Evolutionary conservation across 2,888 invertebrate genomes (phyloP), one percentile per base, ranked within the genome.

Genomic region (Lasioglossum vierecki): DNA sequence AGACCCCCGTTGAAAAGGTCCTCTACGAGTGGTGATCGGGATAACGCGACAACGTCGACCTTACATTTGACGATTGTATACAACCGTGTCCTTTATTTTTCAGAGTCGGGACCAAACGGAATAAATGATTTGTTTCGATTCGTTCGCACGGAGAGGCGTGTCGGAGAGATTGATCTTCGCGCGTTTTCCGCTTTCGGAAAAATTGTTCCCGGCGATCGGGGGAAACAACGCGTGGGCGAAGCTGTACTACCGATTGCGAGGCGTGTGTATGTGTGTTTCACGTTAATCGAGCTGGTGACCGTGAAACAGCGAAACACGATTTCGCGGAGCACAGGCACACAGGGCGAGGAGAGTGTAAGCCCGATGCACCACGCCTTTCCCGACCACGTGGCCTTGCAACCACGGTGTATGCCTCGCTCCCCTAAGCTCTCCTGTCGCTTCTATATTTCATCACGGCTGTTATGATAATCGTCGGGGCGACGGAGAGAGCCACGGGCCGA

Each of bases 361-460:
- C 83, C 84, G 86, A 88, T 86, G 88, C 85, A 89, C 87, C 88
- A 87, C 88, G 84, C 87, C 87, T 88, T 84, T 87, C 83, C 79
- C 85, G 84, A 87, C 88, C 90, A 89, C 90, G 87, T 90, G 90
- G 91, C 88, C 80, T 84, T 83, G 83, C 81, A 35, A 35, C 63
- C 35, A 63, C 63, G 63, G 30, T 18, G 63, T 71, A 63, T 75
- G 60, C 72, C 57, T 83, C 86, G 77, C 81, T 75, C 86, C 89
- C 85, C 90, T 88, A 88, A 88, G 81, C 84, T 86, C 77, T 78
- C 77, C 75, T 72, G 86, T 76, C 83, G 89, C 90, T 89, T 90
- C 90, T 88, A 93, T 93, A 92, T 93, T 93, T 93, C 92, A 92
- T 91, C 91, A 88, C 75, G 92, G 90, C 92, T 91, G 91, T 93